These are phyloP conservation scores for Heteromyza rotundicornis DNA, from an alignment of 2,888 invertebrate genomes.

Conservation along the genomic window DNA sequence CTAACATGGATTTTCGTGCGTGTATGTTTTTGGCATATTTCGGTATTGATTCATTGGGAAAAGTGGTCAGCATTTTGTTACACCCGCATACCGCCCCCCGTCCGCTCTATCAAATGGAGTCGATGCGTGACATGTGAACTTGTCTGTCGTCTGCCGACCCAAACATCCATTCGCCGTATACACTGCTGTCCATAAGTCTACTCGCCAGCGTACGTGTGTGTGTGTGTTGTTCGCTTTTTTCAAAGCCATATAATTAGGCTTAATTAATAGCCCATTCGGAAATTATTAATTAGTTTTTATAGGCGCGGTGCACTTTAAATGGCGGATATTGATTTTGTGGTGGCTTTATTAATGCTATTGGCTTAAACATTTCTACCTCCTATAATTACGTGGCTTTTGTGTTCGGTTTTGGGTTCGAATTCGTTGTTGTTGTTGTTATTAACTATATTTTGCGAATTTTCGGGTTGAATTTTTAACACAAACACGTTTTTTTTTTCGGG, in stretches of 20 bases:
- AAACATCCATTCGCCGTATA: not conserved
- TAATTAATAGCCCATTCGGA: conserved; percentile 64
- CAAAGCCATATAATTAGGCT: conserved; percentile 62
- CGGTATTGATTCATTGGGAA: not conserved
- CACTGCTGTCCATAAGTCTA: too few species aligned
- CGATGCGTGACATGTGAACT: too few species aligned
- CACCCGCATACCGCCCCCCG: not conserved
- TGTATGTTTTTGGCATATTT: not conserved
- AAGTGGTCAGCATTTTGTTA: not conserved
- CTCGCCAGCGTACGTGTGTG: too few species aligned
- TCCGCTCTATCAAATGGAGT: too few species aligned
- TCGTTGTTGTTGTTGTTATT: conserved; percentile 38
- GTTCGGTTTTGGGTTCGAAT: conserved; percentile 35
- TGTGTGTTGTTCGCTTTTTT: conserved; percentile 11
- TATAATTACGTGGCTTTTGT: conserved; percentile 59
- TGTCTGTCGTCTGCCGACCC: not conserved
- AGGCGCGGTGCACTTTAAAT: conserved; percentile 62
- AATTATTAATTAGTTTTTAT: conserved; percentile 65
- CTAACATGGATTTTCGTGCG: not conserved
- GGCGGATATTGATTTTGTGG: conserved; percentile 64
- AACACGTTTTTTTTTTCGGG: conserved; percentile 13
- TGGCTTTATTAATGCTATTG: conserved; percentile 63
- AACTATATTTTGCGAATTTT: not conserved
- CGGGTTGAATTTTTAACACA: too few species aligned
- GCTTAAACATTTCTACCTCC: conserved; percentile 60